Evolutionary conservation across 2,113 vertebrate genomes (phyloP).

Genomic region (Heterochromis multidens): DNA sequence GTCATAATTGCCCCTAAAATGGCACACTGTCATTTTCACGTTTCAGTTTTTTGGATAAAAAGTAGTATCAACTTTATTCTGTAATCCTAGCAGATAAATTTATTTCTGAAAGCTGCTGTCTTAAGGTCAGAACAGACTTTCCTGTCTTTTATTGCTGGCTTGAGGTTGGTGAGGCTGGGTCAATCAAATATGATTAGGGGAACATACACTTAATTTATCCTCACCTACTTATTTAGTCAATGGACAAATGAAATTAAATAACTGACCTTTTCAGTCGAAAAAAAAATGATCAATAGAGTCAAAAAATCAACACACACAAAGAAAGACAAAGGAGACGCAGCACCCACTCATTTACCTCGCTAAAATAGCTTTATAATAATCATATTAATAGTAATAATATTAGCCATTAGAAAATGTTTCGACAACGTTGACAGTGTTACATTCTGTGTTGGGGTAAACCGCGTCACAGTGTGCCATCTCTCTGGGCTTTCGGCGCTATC

Average conservation of each 20-base stretch:
- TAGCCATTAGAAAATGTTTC: constrained; percentile 77
- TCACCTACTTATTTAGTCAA: neutral
- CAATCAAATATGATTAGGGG: neutral
- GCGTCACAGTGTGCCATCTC: constrained; percentile 82
- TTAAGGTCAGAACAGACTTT: neutral
- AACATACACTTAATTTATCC: neutral
- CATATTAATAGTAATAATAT: constrained; percentile 75
- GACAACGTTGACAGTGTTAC: constrained; percentile 79
- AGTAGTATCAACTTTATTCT: neutral
- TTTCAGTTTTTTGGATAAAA: neutral
- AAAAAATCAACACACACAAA: constrained; percentile 37
- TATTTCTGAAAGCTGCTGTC: neutral
- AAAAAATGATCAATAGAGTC: neutral
- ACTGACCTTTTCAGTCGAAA: neutral
- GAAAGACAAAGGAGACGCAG: constrained; percentile 50
- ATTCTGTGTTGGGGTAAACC: constrained; percentile 81
- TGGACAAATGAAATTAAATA: neutral
- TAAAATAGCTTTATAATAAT: constrained; percentile 85
- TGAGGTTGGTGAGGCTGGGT: neutral
- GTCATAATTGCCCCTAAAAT: neutral
- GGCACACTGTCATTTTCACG: neutral
- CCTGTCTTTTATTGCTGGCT: neutral
- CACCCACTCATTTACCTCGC: constrained; percentile 68
- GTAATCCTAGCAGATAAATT: neutral
- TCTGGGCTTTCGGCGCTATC: constrained; percentile 62